These are phyloP conservation scores for Hestina assimilis DNA, from an alignment of 1,140 invertebrate genomes.

Conservation along the genomic window DNA sequence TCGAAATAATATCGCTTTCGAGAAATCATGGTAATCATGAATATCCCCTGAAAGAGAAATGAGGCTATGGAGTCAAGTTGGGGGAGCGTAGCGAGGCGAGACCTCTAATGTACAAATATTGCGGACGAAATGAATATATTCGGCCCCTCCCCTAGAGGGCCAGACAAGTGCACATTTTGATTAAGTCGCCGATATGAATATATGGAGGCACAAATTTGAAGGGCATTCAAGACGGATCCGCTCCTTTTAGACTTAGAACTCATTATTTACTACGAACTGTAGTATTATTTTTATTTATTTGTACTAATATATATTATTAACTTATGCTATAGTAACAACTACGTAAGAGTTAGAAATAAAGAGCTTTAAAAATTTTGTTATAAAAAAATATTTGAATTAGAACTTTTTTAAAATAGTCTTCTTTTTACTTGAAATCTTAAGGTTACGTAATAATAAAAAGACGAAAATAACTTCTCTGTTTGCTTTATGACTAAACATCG, in stretches of 20 bases:
- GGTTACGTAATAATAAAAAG: too few relatives aligned
- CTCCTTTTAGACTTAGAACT: constrained; percentile 3
- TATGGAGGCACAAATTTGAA: constrained; percentile 45
- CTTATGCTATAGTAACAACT: neutral
- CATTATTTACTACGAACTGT: neutral
- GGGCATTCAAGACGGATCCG: constrained; percentile 26
- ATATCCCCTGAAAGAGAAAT: neutral
- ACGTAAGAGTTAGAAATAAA: too few relatives aligned
- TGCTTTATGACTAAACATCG: neutral
- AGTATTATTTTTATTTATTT: neutral
- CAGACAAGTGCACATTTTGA: constrained; percentile 66
- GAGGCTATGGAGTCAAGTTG: constrained; percentile 46
- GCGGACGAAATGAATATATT: constrained; percentile 76
- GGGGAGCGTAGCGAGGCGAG: constrained; percentile 63
- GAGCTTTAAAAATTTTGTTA: too few relatives aligned
- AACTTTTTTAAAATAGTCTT: too few relatives aligned
- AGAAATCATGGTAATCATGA: constrained; percentile 7
- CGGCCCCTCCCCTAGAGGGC: constrained; percentile 40
- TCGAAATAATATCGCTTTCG: neutral
- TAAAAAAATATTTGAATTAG: too few relatives aligned
- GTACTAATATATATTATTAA: neutral
- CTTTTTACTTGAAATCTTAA: too few relatives aligned
- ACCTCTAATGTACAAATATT: constrained; percentile 78
- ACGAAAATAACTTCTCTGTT: too few relatives aligned
- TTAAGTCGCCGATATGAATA: constrained; percentile 69